Base-by-base conservation (phyloP, 2,113 vertebrate genomes). In the Galeopterus variegatus region DNA sequence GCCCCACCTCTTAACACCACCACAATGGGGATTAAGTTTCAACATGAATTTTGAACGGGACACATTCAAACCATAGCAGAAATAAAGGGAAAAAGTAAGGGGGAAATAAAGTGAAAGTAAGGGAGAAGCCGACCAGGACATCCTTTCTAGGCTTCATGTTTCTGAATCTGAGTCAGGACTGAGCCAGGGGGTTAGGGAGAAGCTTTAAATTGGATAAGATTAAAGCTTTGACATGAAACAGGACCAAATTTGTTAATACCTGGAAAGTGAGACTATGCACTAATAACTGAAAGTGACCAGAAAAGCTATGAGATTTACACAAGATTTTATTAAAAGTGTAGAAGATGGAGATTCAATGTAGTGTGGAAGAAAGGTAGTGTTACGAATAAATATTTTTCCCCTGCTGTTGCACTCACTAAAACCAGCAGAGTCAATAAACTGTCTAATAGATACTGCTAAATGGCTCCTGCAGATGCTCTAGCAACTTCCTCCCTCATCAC, bases 241-340 rank as follows among this genome's bases (percentile, higher is more conserved):
- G 75, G 19, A 50, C 28, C 52, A 67, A 87, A 76, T 31, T n/a
- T 84, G 6, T 80, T 81, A 93, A 73, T 50, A 83, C 18, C 19
- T 72, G 28, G 81, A 90, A 90, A 93, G 50, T 23, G 52, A 94
- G 52, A 94, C 36, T 86, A 31, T 62, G 87, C 48, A 52, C 41
- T 62, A 84, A 31, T 96, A 72, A 88, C 45, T 65, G 33, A 58
- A 96, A 93, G 17, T 52, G 52, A 54, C 36, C 31, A 36, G 56
- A 77, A 73, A 92, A 73, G n/a, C 87, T 62, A 23, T 54, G 9
- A 23, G 7, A 48, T 88, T 48, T 54, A 75, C 45, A 41, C 83
- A 86, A 82, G 67, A 52, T 65, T 82, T 86, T 21, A 72, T 72
- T 48, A 69, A 64, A 64, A 79, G 5, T 62, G 15, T 26, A 88